phyloP scores from a whole-genome alignment of 2,888 invertebrate genomes.

The Matsumyia berberina region DNA sequence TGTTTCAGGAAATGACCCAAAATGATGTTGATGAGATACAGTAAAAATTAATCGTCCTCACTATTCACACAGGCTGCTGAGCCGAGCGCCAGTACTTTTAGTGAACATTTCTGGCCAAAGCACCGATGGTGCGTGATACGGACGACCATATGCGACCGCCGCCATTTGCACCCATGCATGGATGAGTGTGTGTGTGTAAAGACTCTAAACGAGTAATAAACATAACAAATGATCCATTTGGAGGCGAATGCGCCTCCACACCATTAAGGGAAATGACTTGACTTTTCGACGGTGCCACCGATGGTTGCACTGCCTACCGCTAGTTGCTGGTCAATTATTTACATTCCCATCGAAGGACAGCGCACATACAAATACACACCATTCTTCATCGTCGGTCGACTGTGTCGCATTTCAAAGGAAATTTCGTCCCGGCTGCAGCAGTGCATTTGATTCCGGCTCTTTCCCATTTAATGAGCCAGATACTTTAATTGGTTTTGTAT shows the following conservation, averaged over 20 bases:
- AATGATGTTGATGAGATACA: conserved; percentile 73
- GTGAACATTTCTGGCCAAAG: background rate
- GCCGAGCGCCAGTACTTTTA: conserved; percentile 15
- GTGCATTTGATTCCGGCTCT: conserved; percentile 54
- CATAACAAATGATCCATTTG: conserved; percentile 65
- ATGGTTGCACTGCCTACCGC: conserved; percentile 16
- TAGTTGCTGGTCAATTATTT: conserved; percentile 57
- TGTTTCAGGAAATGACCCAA: conserved; percentile 70
- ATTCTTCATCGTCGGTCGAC: conserved; percentile 53
- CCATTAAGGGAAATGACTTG: conserved; percentile 57
- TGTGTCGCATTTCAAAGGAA: conserved; percentile 14
- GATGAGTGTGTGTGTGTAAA: conserved; percentile 1
- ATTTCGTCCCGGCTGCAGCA: conserved; percentile 11
- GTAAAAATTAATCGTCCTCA: conserved; percentile 73
- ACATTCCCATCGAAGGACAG: conserved; percentile 8
- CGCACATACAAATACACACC: no score
- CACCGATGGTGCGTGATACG: conserved; percentile 59
- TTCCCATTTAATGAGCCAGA: conserved; percentile 65
- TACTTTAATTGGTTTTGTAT: conserved; percentile 74
- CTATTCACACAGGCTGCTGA: conserved; percentile 33
- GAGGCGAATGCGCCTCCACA: conserved; percentile 32
- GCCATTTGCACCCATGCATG: background rate
- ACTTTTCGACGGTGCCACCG: conserved; percentile 25
- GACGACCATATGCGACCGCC: conserved; percentile 27
- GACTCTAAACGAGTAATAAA: conserved; percentile 61